phyloP scores from a whole-genome alignment of 2,888 invertebrate species.

The Lapara coniferarum region DNA sequence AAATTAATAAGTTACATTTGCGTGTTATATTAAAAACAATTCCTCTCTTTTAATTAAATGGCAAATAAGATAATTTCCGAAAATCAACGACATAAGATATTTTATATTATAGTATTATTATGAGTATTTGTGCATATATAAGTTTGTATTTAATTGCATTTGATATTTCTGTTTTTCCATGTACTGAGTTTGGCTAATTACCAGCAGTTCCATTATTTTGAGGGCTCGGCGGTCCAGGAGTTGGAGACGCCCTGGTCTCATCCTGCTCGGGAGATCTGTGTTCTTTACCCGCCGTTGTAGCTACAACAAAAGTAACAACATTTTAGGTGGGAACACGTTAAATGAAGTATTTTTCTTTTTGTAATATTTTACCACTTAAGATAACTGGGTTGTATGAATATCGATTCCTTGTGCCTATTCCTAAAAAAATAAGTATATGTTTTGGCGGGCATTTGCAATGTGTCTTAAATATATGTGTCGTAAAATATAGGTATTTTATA shows the following conservation, averaged over 20 bases:
- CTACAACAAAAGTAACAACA: conserved; percentile 53
- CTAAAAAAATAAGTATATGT: not conserved
- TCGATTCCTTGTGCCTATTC: not conserved
- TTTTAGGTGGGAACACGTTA: not conserved
- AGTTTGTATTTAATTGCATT: too few relatives aligned
- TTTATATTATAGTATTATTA: too few relatives aligned
- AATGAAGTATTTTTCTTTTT: not conserved
- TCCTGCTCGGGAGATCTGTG: conserved; percentile 71
- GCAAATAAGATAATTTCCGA: too few relatives aligned
- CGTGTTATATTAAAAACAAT: too few relatives aligned
- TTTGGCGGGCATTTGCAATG: not conserved
- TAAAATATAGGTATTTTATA: too few relatives aligned
- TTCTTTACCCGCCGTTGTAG: conserved; percentile 62
- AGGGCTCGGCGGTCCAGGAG: conserved; percentile 71
- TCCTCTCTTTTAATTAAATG: too few relatives aligned
- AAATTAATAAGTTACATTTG: too few relatives aligned
- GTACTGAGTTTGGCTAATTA: conserved; percentile 29
- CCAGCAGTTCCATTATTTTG: conserved; percentile 79
- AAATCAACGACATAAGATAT: too few relatives aligned
- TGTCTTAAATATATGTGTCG: not conserved
- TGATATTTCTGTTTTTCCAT: too few relatives aligned
- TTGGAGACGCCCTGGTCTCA: conserved; percentile 64
- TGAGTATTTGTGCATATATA: too few relatives aligned
- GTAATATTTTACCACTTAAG: not conserved
- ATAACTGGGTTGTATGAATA: not conserved